Conservation (phyloP, 2,113 vertebrate species). For the Entelurus aequoreus region DNA sequence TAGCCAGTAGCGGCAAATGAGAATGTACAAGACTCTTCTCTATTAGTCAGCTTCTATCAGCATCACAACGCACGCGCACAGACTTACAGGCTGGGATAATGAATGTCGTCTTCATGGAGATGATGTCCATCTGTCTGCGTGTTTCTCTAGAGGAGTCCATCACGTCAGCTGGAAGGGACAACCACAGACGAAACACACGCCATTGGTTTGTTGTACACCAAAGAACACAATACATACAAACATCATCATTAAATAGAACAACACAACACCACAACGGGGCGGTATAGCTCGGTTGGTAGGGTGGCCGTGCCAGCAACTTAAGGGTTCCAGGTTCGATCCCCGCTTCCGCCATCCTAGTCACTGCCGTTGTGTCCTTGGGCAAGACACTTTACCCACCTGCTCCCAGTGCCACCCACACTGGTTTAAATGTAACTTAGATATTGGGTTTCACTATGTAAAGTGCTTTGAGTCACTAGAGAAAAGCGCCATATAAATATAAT, state of each 20-base stretch:
- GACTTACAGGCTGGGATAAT: slow-evolving; percentile 4
- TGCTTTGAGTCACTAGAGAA: too few species aligned
- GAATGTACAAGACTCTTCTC: slow-evolving; percentile 74
- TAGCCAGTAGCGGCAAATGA: slow-evolving; percentile 86
- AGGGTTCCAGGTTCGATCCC: too few species aligned
- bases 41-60: slow-evolving; percentile 84
- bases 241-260: not conserved
- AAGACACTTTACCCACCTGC: too few species aligned
- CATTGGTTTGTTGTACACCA: not conserved
- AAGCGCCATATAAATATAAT: too few species aligned
- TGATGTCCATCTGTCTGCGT: slow-evolving; percentile 3
- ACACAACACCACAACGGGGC: too few species aligned
- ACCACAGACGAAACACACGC: not conserved
- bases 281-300: too few species aligned
- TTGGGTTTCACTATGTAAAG: too few species aligned
- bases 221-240: not conserved
- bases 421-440: too few species aligned
- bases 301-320: too few species aligned
- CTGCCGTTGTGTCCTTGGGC: too few species aligned
- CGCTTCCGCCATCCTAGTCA: too few species aligned
- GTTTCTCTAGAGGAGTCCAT: not conserved
- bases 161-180: not conserved
- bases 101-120: slow-evolving; percentile 7
- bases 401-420: too few species aligned
- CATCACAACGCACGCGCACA: slow-evolving; percentile 62